Conservation (phyloP, 2,888 invertebrate species). For the Schizotus pectinicornis region DNA sequence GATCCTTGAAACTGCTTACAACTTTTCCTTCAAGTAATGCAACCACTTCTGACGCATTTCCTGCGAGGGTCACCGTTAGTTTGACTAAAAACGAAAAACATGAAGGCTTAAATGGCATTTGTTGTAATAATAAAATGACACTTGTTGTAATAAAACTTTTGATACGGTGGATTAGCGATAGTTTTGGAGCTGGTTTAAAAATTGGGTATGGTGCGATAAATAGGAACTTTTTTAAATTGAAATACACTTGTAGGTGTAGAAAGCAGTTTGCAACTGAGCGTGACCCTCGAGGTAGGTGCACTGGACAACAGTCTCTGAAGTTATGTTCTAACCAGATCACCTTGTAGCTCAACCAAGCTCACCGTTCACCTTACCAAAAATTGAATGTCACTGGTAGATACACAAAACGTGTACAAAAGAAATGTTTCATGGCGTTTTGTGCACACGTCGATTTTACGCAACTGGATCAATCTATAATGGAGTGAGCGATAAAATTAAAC, state of each 20-base stretch:
- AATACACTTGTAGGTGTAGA: constrained; percentile 32
- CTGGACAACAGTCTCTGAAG: constrained; percentile 19
- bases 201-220: neutral
- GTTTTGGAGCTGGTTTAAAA: neutral
- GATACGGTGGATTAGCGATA: no score
- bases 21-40: neutral
- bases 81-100: neutral
- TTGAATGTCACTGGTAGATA: constrained; percentile 26
- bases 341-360: constrained; percentile 18
- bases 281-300: constrained; percentile 27
- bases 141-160: no score
- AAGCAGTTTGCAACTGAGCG: constrained; percentile 27
- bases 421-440: neutral
- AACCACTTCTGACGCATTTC: neutral
- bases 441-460: no score
- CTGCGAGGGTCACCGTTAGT: no score
- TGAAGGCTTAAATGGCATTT: no score
- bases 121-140: no score
- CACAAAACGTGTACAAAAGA: neutral
- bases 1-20: neutral
- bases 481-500: no score
- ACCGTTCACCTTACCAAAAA: constrained; percentile 28
- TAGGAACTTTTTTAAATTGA: constrained; percentile 5
- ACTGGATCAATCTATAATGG: no score
- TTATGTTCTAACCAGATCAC: constrained; percentile 27